These are phyloP conservation scores for Drosophila barbarae DNA, from an alignment of 2,888 invertebrate genomes.

Conservation along the genomic window DNA sequence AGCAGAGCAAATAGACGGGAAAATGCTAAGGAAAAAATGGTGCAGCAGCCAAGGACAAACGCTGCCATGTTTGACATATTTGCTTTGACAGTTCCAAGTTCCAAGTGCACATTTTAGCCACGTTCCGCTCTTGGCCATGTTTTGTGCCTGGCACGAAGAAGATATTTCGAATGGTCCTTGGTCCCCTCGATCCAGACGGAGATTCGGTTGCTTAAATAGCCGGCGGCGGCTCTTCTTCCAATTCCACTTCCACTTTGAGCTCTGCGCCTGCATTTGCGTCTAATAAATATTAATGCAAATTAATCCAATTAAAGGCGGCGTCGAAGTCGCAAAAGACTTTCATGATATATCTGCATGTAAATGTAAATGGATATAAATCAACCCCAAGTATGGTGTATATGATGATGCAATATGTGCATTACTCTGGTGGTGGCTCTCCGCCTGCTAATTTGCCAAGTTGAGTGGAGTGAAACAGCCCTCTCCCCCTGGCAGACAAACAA, in stretches of 20 bases:
- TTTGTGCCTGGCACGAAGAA: constrained; percentile 32
- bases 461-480: constrained; percentile 42
- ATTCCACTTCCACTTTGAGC: constrained; percentile 27
- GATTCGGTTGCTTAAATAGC: constrained; percentile 61
- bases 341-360: constrained; percentile 53
- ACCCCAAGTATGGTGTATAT: constrained; percentile 28
- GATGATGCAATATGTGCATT: constrained; percentile 39
- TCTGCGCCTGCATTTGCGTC: constrained; percentile 61
- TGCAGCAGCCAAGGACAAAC: constrained; percentile 52
- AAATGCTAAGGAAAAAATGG: constrained; percentile 35
- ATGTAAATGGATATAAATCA: constrained; percentile 39
- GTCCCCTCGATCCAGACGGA: constrained; percentile 17
- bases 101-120: constrained; percentile 75
- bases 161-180: constrained; percentile 44
- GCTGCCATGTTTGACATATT: constrained; percentile 73
- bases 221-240: constrained; percentile 29
- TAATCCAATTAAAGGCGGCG: constrained; percentile 71
- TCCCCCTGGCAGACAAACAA: constrained; percentile 39
- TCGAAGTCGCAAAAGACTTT: constrained; percentile 73
- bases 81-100: constrained; percentile 70
- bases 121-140: constrained; percentile 57
- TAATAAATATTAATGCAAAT: constrained; percentile 73
- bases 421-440: constrained; percentile 57
- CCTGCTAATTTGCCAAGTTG: constrained; percentile 66
- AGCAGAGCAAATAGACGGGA: constrained; percentile 54